Percentiles rank a stretch among this genome's conserved stretches.
phyloP scores from a whole-genome alignment of 1,140 invertebrate species.

The Bombyx mori region DNA sequence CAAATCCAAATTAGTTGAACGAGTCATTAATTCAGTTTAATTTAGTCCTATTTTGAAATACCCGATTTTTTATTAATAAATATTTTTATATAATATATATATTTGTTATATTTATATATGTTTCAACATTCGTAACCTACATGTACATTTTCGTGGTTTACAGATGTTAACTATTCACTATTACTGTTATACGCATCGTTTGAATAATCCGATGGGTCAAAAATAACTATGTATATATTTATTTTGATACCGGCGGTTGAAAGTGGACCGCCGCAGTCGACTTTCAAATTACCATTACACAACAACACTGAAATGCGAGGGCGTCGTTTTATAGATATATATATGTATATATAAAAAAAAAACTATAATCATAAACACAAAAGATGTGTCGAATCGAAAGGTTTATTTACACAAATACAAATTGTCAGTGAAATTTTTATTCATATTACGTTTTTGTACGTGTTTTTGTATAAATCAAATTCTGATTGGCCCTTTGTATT shows the following conservation, averaged over 20 bases:
- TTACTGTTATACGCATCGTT: slow-evolving; percentile 60
- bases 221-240: slow-evolving; percentile 51
- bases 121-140: slow-evolving; percentile 68
- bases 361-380: slow-evolving; percentile 22
- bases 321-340: slow-evolving; percentile 39
- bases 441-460: slow-evolving; percentile 23
- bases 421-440: slow-evolving; percentile 27
- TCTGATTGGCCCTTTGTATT: slow-evolving; percentile 58
- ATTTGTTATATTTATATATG: slow-evolving; percentile 37
- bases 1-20: slow-evolving; percentile 69
- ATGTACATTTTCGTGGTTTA: slow-evolving; percentile 65
- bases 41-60: slow-evolving; percentile 8
- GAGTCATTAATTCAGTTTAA: slow-evolving; percentile 40
- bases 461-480: slow-evolving; percentile 45
- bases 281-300: slow-evolving; percentile 37
- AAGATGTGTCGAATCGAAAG: slow-evolving; percentile 34
- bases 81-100: not conserved
- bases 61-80: slow-evolving; percentile 17
- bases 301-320: slow-evolving; percentile 65
- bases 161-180: slow-evolving; percentile 65
- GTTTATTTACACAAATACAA: slow-evolving; percentile 47
- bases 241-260: not conserved
- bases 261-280: not conserved
- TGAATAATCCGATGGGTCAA: slow-evolving; percentile 62
- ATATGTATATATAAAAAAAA: no score